These are phyloP conservation scores for Aplidium turbinatum DNA, from an alignment of 23 tunicate genomes.

Conservation along the genomic window DNA sequence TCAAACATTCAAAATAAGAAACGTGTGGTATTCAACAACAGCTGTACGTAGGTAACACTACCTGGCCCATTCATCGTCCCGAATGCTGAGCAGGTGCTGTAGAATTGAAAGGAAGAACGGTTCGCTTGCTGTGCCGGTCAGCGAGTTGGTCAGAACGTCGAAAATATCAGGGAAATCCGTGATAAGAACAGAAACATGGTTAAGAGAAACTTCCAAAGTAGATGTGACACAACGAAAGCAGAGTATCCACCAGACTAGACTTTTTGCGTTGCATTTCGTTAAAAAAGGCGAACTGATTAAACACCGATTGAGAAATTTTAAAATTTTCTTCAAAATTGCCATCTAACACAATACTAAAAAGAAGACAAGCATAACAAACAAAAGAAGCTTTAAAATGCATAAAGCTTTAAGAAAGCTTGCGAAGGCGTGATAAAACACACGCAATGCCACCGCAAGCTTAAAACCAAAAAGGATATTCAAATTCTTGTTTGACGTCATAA, in stretches of 20 bases:
- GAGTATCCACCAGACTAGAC: too few relatives aligned
- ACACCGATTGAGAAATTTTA: too few relatives aligned
- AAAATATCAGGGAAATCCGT: conserved; percentile 56
- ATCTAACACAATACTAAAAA: too few relatives aligned
- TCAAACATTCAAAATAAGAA: too few relatives aligned
- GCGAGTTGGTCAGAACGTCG: conserved; percentile 52
- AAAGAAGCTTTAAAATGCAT: too few relatives aligned
- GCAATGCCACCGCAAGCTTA: not conserved
- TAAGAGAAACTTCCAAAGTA: not conserved
- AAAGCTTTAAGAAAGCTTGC: too few relatives aligned
- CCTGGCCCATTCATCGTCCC: conserved; percentile 98
- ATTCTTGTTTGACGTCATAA: conserved; percentile 75
- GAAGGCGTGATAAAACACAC: not conserved
- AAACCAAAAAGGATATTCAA: conserved; percentile 77
- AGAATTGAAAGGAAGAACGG: conserved; percentile 84
- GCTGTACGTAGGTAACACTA: too few relatives aligned
- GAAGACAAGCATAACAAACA: too few relatives aligned
- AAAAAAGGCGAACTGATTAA: too few relatives aligned
- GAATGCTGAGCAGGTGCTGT: conserved; percentile 77
- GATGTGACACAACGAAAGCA: not conserved
- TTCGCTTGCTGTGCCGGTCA: conserved; percentile 70
- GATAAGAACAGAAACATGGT: not conserved
- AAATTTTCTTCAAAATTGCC: too few relatives aligned
- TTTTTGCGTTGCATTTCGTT: too few relatives aligned
- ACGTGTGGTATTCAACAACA: too few relatives aligned